These are phyloP conservation scores for Brachionus rubens DNA, from an alignment of 1,140 invertebrate genomes.

Conservation along the genomic window DNA sequence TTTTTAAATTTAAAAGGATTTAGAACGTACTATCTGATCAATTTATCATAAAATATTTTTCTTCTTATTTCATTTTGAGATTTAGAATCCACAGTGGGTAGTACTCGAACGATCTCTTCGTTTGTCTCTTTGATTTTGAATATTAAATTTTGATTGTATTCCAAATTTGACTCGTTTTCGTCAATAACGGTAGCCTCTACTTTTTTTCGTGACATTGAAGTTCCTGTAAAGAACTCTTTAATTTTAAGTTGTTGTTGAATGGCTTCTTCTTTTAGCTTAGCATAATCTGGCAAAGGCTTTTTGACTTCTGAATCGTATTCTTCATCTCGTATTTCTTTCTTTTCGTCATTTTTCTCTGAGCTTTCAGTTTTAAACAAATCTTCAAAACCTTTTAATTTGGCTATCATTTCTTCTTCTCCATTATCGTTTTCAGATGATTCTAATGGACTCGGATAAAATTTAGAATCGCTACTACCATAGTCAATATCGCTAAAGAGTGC, in stretches of 20 bases:
- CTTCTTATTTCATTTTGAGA: conserved; percentile 54
- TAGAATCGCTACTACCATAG: background rate
- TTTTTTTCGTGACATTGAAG: background rate
- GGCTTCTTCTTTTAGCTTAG: conserved; percentile 12
- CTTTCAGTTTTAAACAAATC: background rate
- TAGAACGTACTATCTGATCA: conserved; percentile 53
- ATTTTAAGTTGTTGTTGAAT: conserved; percentile 14
- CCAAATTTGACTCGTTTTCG: background rate
- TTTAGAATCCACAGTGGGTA: conserved; percentile 55
- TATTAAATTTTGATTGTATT: conserved; percentile 29
- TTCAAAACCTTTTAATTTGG: conserved; percentile 46
- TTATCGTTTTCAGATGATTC: conserved; percentile 25
- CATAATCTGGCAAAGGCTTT: conserved; percentile 24
- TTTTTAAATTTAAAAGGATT: background rate
- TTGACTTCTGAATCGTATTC: conserved; percentile 48
- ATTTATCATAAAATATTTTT: conserved; percentile 55
- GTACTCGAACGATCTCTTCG: conserved; percentile 39
- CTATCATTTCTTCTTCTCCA: conserved; percentile 47
- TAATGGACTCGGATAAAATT: background rate
- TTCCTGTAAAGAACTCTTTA: conserved; percentile 14
- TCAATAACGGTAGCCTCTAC: background rate
- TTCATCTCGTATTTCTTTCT: conserved; percentile 13
- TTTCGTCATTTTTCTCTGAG: background rate
- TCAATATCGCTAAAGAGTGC: conserved; percentile 11
- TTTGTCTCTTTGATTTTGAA: conserved; percentile 35